Percentiles rank a stretch among this genome's conserved stretches.
Conservation (phyloP, 2,797 vertebrate genomes). For the Enteromius radiatus region DNA sequence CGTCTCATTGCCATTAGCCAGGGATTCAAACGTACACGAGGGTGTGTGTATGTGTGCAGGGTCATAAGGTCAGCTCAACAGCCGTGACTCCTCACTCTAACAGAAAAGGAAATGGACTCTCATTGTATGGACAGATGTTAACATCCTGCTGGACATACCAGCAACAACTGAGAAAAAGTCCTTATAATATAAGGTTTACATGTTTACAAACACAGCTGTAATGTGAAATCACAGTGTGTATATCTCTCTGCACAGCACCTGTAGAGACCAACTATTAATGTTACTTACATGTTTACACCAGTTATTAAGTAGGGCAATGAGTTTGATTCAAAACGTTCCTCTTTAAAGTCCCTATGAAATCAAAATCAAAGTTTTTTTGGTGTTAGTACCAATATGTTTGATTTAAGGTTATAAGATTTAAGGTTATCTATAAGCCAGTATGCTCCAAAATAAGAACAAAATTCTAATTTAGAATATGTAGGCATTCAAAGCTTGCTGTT, state of each 20-base stretch:
- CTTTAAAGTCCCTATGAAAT: too few species aligned
- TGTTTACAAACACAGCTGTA: conserved; percentile 1
- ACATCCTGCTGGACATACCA: not conserved
- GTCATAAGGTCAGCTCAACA: conserved; percentile 70
- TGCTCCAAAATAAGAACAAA: too few species aligned
- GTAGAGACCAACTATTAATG: not conserved
- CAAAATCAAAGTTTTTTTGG: too few species aligned
- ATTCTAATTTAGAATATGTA: too few species aligned
- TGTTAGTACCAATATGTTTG: too few species aligned
- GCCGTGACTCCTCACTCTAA: conserved; percentile 13
- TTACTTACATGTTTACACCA: not conserved
- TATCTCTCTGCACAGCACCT: not conserved
- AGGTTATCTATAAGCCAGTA: too few species aligned
- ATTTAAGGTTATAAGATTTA: too few species aligned
- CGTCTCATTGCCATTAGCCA: conserved; percentile 58
- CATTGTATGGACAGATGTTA: conserved; percentile 1
- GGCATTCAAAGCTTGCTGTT: too few species aligned
- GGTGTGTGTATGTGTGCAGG: conserved; percentile 48
- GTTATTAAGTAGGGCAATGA: not conserved
- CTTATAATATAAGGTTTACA: not conserved
- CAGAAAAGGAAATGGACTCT: conserved; percentile 14
- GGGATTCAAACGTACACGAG: conserved; percentile 58
- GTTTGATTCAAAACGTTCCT: not conserved
- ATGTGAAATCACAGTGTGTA: not conserved
- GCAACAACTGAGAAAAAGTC: not conserved